Evolutionary conservation across 2,888 invertebrate species (phyloP).

Genomic region (Hermaeophaga mercurialis): DNA sequence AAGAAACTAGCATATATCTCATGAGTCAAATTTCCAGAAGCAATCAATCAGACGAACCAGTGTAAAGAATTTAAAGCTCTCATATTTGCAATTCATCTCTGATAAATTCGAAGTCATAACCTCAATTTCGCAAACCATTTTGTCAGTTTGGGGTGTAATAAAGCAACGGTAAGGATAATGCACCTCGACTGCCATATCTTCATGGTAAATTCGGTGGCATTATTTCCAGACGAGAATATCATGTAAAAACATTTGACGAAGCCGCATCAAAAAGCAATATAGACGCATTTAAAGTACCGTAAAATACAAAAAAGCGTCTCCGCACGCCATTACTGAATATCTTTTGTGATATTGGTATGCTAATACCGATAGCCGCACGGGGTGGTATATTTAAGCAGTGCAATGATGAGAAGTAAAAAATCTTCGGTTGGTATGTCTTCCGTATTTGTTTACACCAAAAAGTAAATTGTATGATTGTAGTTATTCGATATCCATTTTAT

Average conservation of each 20-base stretch:
- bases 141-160: constrained; percentile 12
- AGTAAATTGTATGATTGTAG: too few relatives aligned
- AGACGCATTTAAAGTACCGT: constrained; percentile 42
- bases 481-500: too few relatives aligned
- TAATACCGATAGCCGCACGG: background rate
- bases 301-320: constrained; percentile 31
- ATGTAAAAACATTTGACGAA: constrained; percentile 40
- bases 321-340: constrained; percentile 15
- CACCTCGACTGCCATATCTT: constrained; percentile 15
- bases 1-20: too few relatives aligned
- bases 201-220: constrained; percentile 33
- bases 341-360: constrained; percentile 4
- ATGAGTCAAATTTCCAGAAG: too few relatives aligned
- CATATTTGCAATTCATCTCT: constrained; percentile 12
- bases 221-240: constrained; percentile 43
- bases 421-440: too few relatives aligned
- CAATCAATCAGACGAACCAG: constrained; percentile 14
- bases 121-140: constrained; percentile 20
- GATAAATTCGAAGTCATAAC: constrained; percentile 19
- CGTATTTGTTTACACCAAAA: too few relatives aligned
- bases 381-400: too few relatives aligned
- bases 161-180: constrained; percentile 26
- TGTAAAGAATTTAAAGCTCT: constrained; percentile 12
- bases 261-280: constrained; percentile 48
- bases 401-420: too few relatives aligned